Percentiles rank a stretch among this genome's conserved stretches.
Conservation (phyloP, 2,888 invertebrate genomes). For the Charanyca ferruginea region DNA sequence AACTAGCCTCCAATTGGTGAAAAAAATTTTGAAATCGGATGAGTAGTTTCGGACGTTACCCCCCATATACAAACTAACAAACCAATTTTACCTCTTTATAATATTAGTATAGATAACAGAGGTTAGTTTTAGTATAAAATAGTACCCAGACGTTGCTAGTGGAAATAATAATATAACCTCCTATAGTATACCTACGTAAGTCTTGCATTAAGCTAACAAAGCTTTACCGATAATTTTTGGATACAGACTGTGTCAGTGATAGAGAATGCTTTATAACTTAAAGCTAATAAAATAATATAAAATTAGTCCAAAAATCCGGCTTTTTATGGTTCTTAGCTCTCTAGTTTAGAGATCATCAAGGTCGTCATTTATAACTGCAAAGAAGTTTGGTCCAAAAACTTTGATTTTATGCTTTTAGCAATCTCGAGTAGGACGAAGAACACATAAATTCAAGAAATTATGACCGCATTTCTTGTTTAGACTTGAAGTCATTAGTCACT, state of each 20-base stretch:
- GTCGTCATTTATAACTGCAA: slow-evolving; percentile 40
- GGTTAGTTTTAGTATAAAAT: no score
- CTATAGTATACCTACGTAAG: no score
- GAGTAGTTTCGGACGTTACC: no score
- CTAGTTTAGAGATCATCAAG: slow-evolving; percentile 46
- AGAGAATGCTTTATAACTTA: background rate
- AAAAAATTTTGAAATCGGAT: no score
- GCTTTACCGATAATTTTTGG: background rate
- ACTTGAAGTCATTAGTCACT: slow-evolving; percentile 57
- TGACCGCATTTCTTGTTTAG: slow-evolving; percentile 46
- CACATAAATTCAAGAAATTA: slow-evolving; percentile 53
- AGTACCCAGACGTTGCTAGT: no score
- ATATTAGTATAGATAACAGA: no score
- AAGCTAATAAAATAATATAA: slow-evolving; percentile 22
- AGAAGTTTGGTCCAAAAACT: slow-evolving; percentile 11
- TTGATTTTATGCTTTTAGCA: slow-evolving; percentile 43
- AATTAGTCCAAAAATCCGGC: slow-evolving; percentile 6
- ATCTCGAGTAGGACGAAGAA: slow-evolving; percentile 44
- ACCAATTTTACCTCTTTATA: no score
- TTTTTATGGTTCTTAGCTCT: slow-evolving; percentile 7
- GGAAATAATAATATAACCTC: no score
- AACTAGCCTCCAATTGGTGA: no score
- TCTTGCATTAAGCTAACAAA: no score
- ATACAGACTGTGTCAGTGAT: background rate
- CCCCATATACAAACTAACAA: no score